These are phyloP conservation scores for Polyergus mexicanus DNA, from an alignment of 1,140 invertebrate genomes.

Conservation along the genomic window DNA sequence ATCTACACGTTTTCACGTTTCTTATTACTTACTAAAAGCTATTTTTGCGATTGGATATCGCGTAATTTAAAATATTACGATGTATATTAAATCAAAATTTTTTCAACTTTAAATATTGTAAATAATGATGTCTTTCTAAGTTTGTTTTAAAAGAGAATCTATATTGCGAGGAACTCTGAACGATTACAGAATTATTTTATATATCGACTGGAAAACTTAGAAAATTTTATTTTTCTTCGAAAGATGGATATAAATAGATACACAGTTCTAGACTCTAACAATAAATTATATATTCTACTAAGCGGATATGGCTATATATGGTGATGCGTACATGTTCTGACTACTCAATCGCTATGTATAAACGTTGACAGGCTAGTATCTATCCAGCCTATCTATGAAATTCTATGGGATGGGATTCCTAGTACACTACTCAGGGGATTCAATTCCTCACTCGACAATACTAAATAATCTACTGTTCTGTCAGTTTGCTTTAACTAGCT, in stretches of 20 bases:
- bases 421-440: constrained; percentile 44
- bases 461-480: constrained; percentile 58
- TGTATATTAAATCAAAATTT: not conserved
- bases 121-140: constrained; percentile 1
- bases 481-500: constrained; percentile 32
- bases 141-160: not conserved
- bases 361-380: constrained; percentile 25
- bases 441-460: constrained; percentile 31
- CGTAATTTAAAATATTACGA: not conserved
- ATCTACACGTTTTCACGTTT: constrained; percentile 9
- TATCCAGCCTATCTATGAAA: constrained; percentile 33
- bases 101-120: constrained; percentile 14
- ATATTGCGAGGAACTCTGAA: not conserved
- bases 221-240: constrained; percentile 2
- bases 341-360: constrained; percentile 54
- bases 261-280: constrained; percentile 57
- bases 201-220: constrained; percentile 13
- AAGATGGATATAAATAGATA: constrained; percentile 36
- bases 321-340: constrained; percentile 49
- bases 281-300: constrained; percentile 44
- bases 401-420: constrained; percentile 54
- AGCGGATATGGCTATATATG: constrained; percentile 50
- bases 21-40: constrained; percentile 26
- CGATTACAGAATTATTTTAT: constrained; percentile 5
- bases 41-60: constrained; percentile 15